A percentile compares a stretch with the other conserved stretches of the same genome.
Conservation (phyloP, 2,888 invertebrate species). For the Troides helena region DNA sequence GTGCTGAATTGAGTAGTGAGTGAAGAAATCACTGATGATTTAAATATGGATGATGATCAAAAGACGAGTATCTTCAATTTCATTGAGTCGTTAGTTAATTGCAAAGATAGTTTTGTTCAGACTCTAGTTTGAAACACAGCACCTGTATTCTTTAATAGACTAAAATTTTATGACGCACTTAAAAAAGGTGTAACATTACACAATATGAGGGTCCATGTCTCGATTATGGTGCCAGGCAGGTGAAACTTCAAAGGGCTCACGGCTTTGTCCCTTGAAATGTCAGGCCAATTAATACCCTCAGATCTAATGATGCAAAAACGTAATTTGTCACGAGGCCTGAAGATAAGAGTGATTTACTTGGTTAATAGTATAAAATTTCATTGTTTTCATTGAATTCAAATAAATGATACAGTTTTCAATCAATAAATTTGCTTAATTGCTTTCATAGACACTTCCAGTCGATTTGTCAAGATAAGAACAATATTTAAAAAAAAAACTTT, state of each 20-base stretch:
- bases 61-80: too few species aligned
- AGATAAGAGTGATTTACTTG: slow-evolving; percentile 5
- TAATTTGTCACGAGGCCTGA: background rate
- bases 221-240: slow-evolving; percentile 29
- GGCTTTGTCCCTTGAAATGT: slow-evolving; percentile 32
- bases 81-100: background rate
- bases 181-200: slow-evolving; percentile 15
- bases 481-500: too few species aligned
- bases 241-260: slow-evolving; percentile 28
- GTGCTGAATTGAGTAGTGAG: too few species aligned
- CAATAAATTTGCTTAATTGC: too few species aligned
- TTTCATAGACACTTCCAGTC: too few species aligned
- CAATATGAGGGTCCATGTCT: slow-evolving; percentile 20
- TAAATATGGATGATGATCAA: background rate
- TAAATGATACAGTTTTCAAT: too few species aligned
- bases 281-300: slow-evolving; percentile 31
- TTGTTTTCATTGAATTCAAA: too few species aligned
- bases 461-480: too few species aligned
- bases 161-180: slow-evolving; percentile 12
- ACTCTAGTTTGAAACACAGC: background rate
- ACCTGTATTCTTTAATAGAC: slow-evolving; percentile 5
- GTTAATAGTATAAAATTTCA: background rate
- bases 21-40: too few species aligned
- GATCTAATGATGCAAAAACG: slow-evolving; percentile 26
- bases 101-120: background rate